Conservation (phyloP, 2,888 invertebrate species). For the Phorcus lineatus region DNA sequence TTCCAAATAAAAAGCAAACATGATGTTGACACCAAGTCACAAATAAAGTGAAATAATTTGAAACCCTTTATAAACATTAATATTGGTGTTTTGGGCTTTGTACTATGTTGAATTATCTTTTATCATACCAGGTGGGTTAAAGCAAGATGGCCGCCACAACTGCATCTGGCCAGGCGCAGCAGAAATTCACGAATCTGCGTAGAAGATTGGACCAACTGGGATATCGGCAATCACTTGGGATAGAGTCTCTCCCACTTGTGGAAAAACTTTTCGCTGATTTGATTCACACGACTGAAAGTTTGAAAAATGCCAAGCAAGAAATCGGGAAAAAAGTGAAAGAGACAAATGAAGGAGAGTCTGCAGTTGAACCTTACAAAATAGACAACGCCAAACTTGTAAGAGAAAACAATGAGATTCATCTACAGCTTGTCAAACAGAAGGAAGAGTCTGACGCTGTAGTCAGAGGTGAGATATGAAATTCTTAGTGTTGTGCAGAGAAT, state of each 20-base stretch:
- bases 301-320: slow-evolving; percentile 86
- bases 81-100: no score
- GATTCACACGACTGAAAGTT: slow-evolving; percentile 89
- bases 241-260: slow-evolving; percentile 87
- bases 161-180: slow-evolving; percentile 67
- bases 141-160: slow-evolving; percentile 32
- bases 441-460: slow-evolving; percentile 68
- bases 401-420: slow-evolving; percentile 75
- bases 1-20: no score
- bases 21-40: no score
- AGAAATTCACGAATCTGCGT: slow-evolving; percentile 78
- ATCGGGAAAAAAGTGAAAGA: slow-evolving; percentile 57
- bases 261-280: slow-evolving; percentile 88
- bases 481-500: no score
- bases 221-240: slow-evolving; percentile 84
- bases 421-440: slow-evolving; percentile 70
- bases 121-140: neutral
- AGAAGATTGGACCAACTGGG: slow-evolving; percentile 88
- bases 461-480: slow-evolving; percentile 58
- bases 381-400: slow-evolving; percentile 76
- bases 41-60: no score
- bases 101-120: neutral
- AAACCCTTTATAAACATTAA: no score
- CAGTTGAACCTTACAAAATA: slow-evolving; percentile 73
- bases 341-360: slow-evolving; percentile 56